These are phyloP conservation scores for Uromys caudimaculatus DNA, from an alignment of 2,797 vertebrate species.

Conservation along the genomic window DNA sequence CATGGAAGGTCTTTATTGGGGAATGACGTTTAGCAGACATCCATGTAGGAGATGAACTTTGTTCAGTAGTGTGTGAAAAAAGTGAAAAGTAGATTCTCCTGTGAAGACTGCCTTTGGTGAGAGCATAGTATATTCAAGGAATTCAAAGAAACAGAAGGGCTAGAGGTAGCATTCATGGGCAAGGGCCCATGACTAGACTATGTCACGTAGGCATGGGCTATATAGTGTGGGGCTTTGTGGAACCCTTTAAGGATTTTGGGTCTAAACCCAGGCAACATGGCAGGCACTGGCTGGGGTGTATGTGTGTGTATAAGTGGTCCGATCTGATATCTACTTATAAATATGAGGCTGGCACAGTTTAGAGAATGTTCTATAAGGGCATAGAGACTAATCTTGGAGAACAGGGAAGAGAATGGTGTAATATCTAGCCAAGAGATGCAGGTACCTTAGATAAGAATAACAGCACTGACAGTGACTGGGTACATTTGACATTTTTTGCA, in stretches of 20 bases:
- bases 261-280: neutral
- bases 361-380: slow-evolving; percentile 47
- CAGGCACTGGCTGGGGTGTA: neutral
- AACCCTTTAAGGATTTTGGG: neutral
- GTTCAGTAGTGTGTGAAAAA: neutral
- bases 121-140: too few species aligned
- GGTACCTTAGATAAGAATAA: neutral
- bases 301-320: neutral
- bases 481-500: slow-evolving; percentile 35
- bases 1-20: neutral
- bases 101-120: neutral
- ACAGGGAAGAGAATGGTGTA: neutral
- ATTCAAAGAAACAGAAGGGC: neutral
- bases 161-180: neutral
- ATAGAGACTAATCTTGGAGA: neutral
- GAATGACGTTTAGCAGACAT: neutral
- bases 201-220: neutral
- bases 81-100: neutral
- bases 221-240: neutral
- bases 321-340: neutral
- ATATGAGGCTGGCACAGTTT: neutral
- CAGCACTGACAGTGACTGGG: neutral
- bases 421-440: neutral
- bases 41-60: neutral
- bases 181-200: too few species aligned